Percentiles rank a stretch among this genome's conserved stretches.
Evolutionary conservation across 1,140 invertebrate genomes (phyloP).

Genomic region (Cotesia vestalis): DNA sequence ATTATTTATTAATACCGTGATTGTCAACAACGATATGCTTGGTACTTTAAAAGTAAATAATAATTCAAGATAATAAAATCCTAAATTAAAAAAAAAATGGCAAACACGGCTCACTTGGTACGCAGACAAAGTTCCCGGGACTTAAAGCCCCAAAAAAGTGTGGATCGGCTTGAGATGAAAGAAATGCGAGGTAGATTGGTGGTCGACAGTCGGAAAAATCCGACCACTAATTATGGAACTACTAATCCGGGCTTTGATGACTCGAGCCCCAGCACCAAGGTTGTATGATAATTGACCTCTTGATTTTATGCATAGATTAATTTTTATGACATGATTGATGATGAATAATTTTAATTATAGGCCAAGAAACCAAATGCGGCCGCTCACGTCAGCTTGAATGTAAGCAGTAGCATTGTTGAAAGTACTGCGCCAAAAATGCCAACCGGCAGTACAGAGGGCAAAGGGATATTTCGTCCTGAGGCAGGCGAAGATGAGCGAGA

Average conservation of each 20-base stretch:
- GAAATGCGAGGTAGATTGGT: constrained; percentile 84
- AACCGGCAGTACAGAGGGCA: constrained; percentile 67
- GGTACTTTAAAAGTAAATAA: background rate
- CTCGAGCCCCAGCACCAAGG: constrained; percentile 73
- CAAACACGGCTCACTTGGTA: constrained; percentile 87
- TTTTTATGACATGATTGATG: too few relatives aligned
- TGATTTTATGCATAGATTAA: too few relatives aligned
- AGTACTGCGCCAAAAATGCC: constrained; percentile 64
- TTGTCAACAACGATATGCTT: too few relatives aligned
- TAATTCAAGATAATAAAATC: constrained; percentile 30
- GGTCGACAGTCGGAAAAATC: constrained; percentile 74
- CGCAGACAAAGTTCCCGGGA: constrained; percentile 86
- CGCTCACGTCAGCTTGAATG: constrained; percentile 51
- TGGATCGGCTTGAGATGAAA: constrained; percentile 86
- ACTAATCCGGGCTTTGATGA: constrained; percentile 89
- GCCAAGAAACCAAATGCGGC: constrained; percentile 56
- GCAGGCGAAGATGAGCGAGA: constrained; percentile 83
- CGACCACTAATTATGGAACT: constrained; percentile 77
- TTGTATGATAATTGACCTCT: constrained; percentile 36
- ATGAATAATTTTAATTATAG: constrained; percentile 41
- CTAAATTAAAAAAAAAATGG: constrained; percentile 69
- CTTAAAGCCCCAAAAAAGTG: constrained; percentile 79
- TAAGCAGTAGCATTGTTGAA: background rate
- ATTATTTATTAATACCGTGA: too few relatives aligned
- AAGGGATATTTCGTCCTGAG: constrained; percentile 75